A percentile compares a stretch with the other conserved stretches of the same genome.
phyloP scores from a whole-genome alignment of 2,888 invertebrate genomes.

The Ceratothoa steindachneri region DNA sequence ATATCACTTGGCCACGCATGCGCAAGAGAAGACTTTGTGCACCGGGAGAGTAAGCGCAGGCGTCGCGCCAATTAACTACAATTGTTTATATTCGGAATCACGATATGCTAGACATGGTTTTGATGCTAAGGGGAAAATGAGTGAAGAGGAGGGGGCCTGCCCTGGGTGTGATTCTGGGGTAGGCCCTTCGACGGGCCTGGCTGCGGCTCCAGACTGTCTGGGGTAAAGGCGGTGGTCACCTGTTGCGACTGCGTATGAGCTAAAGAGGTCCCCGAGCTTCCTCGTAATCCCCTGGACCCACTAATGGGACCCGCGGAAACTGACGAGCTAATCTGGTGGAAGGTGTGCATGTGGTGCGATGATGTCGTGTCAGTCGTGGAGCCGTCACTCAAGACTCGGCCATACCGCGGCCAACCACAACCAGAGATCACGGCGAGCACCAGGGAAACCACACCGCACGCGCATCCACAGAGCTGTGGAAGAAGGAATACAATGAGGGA shows the following conservation, averaged over 20 bases:
- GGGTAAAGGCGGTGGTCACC: slow-evolving; percentile 44
- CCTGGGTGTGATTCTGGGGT: slow-evolving; percentile 44
- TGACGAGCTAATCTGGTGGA: slow-evolving; percentile 40
- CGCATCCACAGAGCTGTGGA: slow-evolving; percentile 47
- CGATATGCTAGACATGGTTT: slow-evolving; percentile 8
- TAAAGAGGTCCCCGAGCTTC: slow-evolving; percentile 35
- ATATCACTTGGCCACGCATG: slow-evolving; percentile 28
- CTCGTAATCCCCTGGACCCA: slow-evolving; percentile 14
- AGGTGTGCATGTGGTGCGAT: slow-evolving; percentile 46
- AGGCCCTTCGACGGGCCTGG: slow-evolving; percentile 44
- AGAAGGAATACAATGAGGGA: too few relatives aligned
- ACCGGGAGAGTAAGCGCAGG: not conserved
- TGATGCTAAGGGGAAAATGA: not conserved
- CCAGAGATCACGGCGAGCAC: slow-evolving; percentile 47
- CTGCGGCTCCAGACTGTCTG: slow-evolving; percentile 45
- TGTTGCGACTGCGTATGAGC: slow-evolving; percentile 26
- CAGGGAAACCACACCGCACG: slow-evolving; percentile 47
- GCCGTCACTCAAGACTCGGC: slow-evolving; percentile 44
- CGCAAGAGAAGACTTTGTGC: slow-evolving; percentile 4
- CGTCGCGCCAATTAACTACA: not conserved
- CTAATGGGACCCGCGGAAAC: slow-evolving; percentile 13
- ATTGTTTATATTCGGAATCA: not conserved
- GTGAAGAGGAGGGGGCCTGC: slow-evolving; percentile 23
- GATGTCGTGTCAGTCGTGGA: slow-evolving; percentile 46
- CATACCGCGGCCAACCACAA: slow-evolving; percentile 47